A percentile compares a stretch with the other conserved stretches of the same genome.
These are phyloP conservation scores for Ataeniobius toweri DNA, from an alignment of 2,797 vertebrate species.

Conservation along the genomic window DNA sequence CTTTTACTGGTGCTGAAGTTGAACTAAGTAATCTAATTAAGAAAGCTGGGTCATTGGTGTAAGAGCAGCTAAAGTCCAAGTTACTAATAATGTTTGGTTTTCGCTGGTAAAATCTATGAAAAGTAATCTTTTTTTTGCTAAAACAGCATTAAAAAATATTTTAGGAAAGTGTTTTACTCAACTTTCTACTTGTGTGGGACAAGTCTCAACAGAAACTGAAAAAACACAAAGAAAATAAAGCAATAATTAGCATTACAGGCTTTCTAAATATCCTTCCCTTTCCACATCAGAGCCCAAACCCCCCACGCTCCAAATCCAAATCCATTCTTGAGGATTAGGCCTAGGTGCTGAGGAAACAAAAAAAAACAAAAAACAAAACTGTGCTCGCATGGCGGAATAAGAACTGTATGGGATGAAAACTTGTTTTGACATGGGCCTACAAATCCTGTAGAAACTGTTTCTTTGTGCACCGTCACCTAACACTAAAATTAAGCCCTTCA, in stretches of 20 bases:
- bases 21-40: no score
- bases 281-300: conserved; percentile 47
- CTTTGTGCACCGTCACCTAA: conserved; percentile 7
- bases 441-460: conserved; percentile 28
- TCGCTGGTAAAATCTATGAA: no score
- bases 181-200: conserved; percentile 21
- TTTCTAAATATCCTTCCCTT: conserved; percentile 54
- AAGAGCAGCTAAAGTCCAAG: no score
- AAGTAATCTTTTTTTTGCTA: neutral
- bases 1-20: no score
- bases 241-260: conserved; percentile 59
- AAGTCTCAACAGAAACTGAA: conserved; percentile 36
- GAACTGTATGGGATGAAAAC: conserved; percentile 56
- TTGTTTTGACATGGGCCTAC: conserved; percentile 56
- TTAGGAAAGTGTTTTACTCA: conserved; percentile 10
- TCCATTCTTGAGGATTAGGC: conserved; percentile 73
- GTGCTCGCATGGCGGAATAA: conserved; percentile 16
- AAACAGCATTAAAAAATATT: neutral
- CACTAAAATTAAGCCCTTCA: neutral
- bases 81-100: no score
- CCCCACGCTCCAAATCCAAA: conserved; percentile 54
- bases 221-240: conserved; percentile 25
- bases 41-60: no score
- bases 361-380: conserved; percentile 38
- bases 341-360: conserved; percentile 63